Evolutionary conservation across 2,113 vertebrate genomes (phyloP), one percentile per base, ranked within the genome.

Genomic region (Corydoras maculifer): DNA sequence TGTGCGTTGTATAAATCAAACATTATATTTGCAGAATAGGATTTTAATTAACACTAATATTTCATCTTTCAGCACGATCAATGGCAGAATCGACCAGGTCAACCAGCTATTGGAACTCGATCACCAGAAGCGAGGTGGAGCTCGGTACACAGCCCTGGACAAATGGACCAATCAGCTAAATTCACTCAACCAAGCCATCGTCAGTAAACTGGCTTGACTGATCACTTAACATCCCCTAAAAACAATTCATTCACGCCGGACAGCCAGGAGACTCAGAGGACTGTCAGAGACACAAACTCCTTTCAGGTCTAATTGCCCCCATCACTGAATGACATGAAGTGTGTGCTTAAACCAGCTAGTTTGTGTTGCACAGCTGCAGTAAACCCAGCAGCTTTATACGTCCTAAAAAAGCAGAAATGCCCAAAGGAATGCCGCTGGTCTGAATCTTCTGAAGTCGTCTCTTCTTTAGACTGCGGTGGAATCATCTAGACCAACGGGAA

Each of bases 151-250:
- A 82, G 94, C 96, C 2, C 91, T 99, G 92, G 96, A 99, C 92
- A 99, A 98, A 97, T 99, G 97, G 96, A 99, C 95, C 90, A 98
- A 98, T 93, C 96, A 99, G 86, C 93, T 99, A 84, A 99, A 98
- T 89, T 94, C 95, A 83, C 95, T 98, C 88, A 98, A 99, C 91
- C 97, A 98, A 89, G 96, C 96, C 82, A 94, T 99, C 89, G 96
- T 98, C 88, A 98, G 96, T 90, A 99, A 99, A 83, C 90, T 99
- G 90, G 97, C 97, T 92, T 99, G 90, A 92, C 51, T 55, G 35
- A 58, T 58, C 15, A 58, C 58, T 48, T 5, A 43, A 13, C 58
- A 9, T 25, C 57, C 57, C 53, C 43, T 13, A 30, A 57, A 64
- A 69, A 60, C 66, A 58, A 57, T 65, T 55, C 49, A 43, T 62